Conservation (phyloP, 2,797 vertebrate species). For the Sternotherus odoratus region DNA sequence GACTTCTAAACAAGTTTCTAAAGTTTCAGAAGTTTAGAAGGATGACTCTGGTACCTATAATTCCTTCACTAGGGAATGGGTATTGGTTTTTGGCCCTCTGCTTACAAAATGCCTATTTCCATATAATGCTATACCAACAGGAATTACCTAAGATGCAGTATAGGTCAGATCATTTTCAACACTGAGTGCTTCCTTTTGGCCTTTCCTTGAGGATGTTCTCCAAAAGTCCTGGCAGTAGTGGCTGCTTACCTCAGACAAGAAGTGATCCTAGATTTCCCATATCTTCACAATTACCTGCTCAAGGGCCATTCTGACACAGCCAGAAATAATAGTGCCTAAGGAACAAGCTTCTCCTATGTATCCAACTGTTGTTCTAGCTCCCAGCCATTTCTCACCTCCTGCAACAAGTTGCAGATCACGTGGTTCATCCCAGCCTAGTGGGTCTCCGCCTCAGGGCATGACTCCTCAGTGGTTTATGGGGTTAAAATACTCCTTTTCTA, state of each 20-base stretch:
- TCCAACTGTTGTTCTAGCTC: neutral
- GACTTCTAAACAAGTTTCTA: neutral
- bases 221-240: neutral
- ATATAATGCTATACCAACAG: neutral
- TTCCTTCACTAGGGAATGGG: neutral
- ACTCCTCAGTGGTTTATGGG: too few species aligned
- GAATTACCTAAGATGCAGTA: neutral
- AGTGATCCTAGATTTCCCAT: neutral
- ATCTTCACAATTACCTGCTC: neutral
- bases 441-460: too few species aligned
- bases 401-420: neutral
- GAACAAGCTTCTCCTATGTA: neutral
- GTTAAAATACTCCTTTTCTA: too few species aligned
- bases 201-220: neutral
- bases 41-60: neutral
- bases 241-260: neutral
- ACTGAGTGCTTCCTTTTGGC: neutral
- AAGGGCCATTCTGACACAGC: neutral
- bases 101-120: neutral
- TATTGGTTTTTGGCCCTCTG: neutral
- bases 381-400: neutral
- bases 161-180: neutral
- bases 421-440: too few species aligned
- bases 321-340: neutral
- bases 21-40: neutral